These are phyloP conservation scores for Brachyalestes nurse DNA, from an alignment of 2,797 vertebrate genomes.

Conservation along the genomic window DNA sequence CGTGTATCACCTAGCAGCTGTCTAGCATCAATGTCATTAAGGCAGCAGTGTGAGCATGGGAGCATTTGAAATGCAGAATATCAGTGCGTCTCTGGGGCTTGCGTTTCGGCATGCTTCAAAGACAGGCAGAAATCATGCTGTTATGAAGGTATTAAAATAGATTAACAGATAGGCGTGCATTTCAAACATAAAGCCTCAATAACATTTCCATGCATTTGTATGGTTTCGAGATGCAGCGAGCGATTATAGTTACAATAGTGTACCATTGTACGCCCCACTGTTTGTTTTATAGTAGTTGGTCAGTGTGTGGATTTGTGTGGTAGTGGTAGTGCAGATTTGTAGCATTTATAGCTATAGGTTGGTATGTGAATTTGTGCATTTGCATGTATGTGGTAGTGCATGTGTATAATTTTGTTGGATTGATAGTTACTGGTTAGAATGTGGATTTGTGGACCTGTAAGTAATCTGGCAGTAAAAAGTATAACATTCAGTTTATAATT, in stretches of 20 bases:
- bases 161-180: slow-evolving; percentile 50
- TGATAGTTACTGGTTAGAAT: too few relatives aligned
- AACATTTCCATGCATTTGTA: slow-evolving; percentile 20
- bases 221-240: background rate
- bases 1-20: slow-evolving; percentile 36
- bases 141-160: slow-evolving; percentile 53
- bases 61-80: slow-evolving; percentile 59
- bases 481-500: too few relatives aligned
- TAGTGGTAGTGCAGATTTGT: background rate
- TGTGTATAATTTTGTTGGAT: too few relatives aligned
- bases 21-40: slow-evolving; percentile 49
- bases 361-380: background rate
- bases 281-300: background rate
- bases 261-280: too few relatives aligned
- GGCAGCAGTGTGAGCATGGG: slow-evolving; percentile 46
- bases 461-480: too few relatives aligned
- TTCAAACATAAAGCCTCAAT: slow-evolving; percentile 36
- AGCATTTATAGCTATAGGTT: background rate
- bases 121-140: slow-evolving; percentile 46
- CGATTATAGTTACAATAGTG: too few relatives aligned
- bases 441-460: too few relatives aligned
- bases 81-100: slow-evolving; percentile 50
- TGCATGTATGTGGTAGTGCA: too few relatives aligned
- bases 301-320: background rate
- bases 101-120: slow-evolving; percentile 53